Conservation (phyloP, 2,888 invertebrate species). For the Amphipoea oculea region DNA sequence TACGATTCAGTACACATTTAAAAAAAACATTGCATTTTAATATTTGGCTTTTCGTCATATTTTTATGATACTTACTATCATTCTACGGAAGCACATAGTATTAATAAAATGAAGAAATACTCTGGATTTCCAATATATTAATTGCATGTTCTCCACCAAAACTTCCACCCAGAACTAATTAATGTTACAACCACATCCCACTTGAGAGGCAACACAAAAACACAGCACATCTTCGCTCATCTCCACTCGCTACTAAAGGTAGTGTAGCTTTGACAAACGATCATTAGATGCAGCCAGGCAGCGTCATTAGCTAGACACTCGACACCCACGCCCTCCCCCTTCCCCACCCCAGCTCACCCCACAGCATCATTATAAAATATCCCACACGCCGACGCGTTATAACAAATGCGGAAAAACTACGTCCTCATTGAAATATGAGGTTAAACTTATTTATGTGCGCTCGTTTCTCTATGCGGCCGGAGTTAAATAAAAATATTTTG, state of each 20-base stretch:
- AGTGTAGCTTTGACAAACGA: conserved; percentile 66
- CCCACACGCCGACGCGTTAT: conserved; percentile 62
- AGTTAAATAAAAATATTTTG: conserved; percentile 53
- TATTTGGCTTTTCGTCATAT: not conserved
- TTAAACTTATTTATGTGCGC: conserved; percentile 60
- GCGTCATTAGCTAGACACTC: conserved; percentile 70
- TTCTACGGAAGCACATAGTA: no score
- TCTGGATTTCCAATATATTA: not conserved
- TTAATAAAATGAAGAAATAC: not conserved
- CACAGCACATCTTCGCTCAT: conserved; percentile 33
- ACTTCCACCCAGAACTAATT: conserved; percentile 24
- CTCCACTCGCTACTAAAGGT: conserved; percentile 33
- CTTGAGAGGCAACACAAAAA: conserved; percentile 17
- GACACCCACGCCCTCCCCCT: conserved; percentile 39
- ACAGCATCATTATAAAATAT: conserved; percentile 64
- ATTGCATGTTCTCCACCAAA: not conserved
- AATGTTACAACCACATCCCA: not conserved
- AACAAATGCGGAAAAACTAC: conserved; percentile 63
- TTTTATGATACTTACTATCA: not conserved
- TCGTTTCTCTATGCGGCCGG: conserved; percentile 36
- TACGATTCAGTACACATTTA: no score
- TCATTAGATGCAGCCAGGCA: conserved; percentile 68
- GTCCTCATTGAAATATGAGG: conserved; percentile 65
- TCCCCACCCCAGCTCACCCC: conserved; percentile 8
- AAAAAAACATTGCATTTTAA: not conserved